A percentile compares a stretch with the other conserved stretches of the same genome.
Evolutionary conservation across 2,113 vertebrate species (phyloP).

Genomic region (Dinomys branickii): DNA sequence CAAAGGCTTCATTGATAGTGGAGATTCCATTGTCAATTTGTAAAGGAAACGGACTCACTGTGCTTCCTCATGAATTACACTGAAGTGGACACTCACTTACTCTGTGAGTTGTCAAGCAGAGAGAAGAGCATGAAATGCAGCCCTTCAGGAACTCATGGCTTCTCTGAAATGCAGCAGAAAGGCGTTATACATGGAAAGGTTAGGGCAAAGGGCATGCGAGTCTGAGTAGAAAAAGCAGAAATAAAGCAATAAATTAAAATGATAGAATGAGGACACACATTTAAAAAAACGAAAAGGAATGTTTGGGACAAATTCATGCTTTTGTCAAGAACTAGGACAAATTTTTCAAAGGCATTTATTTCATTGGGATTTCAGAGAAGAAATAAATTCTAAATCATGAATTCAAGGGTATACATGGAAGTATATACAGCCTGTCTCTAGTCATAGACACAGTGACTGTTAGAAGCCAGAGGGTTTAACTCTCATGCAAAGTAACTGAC

Average conservation of each 20-base stretch:
- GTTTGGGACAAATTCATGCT: not conserved
- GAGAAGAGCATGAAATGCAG: not conserved
- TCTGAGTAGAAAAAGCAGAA: not conserved
- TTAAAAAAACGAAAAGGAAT: not conserved
- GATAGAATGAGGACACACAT: not conserved
- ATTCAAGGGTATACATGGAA: not conserved
- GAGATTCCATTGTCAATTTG: not conserved
- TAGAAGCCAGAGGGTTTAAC: not conserved
- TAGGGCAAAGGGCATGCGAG: not conserved
- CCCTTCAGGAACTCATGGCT: not conserved
- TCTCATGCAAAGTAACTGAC: not conserved
- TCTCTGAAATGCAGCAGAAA: not conserved
- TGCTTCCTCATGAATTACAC: not conserved
- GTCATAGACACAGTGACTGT: not conserved
- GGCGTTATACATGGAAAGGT: not conserved
- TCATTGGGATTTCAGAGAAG: not conserved
- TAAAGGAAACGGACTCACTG: slow-evolving; percentile 30
- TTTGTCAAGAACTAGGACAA: not conserved
- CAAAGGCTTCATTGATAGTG: not conserved
- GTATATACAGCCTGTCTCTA: not conserved
- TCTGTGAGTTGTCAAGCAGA: not conserved
- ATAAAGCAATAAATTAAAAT: not conserved
- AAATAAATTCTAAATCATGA: not conserved
- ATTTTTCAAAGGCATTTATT: slow-evolving; percentile 17
- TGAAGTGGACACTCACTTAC: slow-evolving; percentile 23